Conservation (phyloP, 2,797 vertebrate species). For the Enteromius viviparus region DNA sequence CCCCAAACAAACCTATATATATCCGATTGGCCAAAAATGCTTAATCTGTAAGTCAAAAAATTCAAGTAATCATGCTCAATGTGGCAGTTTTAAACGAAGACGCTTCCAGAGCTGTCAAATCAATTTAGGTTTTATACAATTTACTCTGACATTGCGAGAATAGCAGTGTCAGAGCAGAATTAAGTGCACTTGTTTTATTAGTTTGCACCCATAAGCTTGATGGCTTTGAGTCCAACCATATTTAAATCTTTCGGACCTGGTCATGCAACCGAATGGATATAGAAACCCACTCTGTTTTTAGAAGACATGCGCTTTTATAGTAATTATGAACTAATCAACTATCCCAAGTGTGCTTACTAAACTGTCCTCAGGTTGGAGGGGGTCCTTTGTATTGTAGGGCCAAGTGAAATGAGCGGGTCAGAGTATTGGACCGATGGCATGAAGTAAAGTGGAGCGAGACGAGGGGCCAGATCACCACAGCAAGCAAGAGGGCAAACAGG, state of each 20-base stretch:
- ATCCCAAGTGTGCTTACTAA: neutral
- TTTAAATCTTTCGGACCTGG: conserved; percentile 2
- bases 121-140: neutral
- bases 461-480: conserved; percentile 62
- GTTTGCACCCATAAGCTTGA: neutral
- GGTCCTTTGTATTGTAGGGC: conserved; percentile 82
- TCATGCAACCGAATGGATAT: neutral
- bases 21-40: neutral
- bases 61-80: conserved; percentile 5
- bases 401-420: conserved; percentile 71
- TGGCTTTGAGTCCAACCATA: neutral
- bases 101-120: neutral
- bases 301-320: neutral
- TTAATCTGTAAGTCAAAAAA: neutral
- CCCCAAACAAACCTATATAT: conserved; percentile 12
- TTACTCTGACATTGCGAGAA: conserved; percentile 20
- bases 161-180: conserved; percentile 15
- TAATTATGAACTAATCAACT: neutral
- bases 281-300: neutral
- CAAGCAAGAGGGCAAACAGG: conserved; percentile 68
- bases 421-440: conserved; percentile 66
- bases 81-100: neutral
- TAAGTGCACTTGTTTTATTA: conserved; percentile 24
- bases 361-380: conserved; percentile 78
- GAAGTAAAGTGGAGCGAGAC: conserved; percentile 47